Evolutionary conservation across 1,140 invertebrate genomes (phyloP).

Genomic region (Semibalanus balanoides): DNA sequence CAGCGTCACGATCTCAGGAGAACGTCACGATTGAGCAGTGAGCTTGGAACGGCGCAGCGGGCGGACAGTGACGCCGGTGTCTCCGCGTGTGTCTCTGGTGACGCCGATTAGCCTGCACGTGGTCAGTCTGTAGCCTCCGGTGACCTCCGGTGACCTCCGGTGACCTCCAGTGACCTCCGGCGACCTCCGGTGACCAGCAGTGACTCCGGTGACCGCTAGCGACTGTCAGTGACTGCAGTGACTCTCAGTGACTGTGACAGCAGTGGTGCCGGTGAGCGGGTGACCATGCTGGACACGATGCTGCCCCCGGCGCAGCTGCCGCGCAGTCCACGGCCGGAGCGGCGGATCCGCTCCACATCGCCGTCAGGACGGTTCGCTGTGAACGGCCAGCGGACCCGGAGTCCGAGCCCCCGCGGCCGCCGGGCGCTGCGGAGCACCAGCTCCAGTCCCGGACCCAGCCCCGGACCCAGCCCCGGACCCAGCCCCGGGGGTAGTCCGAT

Average conservation of each 20-base stretch:
- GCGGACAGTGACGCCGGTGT: too few species aligned
- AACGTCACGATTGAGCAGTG: too few species aligned
- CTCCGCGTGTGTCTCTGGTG: too few species aligned
- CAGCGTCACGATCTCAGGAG: neutral
- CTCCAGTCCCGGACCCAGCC: too few species aligned
- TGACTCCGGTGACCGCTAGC: neutral
- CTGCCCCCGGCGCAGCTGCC: neutral
- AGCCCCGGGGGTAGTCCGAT: neutral
- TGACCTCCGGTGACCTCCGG: too few species aligned
- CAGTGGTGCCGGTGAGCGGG: neutral
- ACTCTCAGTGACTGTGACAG: neutral
- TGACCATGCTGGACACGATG: neutral
- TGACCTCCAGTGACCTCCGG: too few species aligned
- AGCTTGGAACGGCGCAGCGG: neutral
- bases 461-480: too few species aligned
- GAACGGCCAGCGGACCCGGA: neutral
- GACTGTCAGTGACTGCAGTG: neutral
- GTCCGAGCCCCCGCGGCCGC: neutral
- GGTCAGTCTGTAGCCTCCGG: too few species aligned
- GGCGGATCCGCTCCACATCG: neutral
- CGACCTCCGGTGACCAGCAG: neutral
- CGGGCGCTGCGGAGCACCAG: neutral
- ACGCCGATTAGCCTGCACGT: too few species aligned
- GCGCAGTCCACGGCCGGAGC: neutral
- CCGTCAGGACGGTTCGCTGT: neutral